These are phyloP conservation scores for Syndactyla subalaris DNA, from an alignment of 2,797 vertebrate genomes.

Conservation along the genomic window DNA sequence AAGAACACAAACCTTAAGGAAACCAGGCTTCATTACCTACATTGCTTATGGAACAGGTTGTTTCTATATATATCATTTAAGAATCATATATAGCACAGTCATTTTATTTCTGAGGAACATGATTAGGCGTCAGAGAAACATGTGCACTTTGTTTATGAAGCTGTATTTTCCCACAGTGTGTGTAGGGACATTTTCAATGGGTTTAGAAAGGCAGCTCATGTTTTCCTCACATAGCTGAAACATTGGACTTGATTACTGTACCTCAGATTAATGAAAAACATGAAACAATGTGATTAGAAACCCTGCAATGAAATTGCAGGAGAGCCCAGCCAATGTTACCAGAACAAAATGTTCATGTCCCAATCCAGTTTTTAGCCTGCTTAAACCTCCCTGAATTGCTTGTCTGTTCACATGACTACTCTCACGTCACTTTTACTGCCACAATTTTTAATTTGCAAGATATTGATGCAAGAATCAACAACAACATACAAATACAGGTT, in stretches of 20 bases:
- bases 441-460: not conserved
- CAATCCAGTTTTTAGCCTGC: not conserved
- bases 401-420: not conserved
- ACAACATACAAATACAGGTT: not conserved
- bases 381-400: not conserved
- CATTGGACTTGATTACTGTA: not conserved
- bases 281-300: not conserved
- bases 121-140: not conserved
- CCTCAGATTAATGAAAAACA: not conserved
- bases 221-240: not conserved
- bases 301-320: not conserved
- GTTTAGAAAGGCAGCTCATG: not conserved
- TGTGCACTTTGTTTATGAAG: not conserved
- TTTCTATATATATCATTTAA: not conserved
- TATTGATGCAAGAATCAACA: not conserved
- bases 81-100: not conserved
- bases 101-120: not conserved
- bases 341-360: not conserved
- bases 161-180: not conserved
- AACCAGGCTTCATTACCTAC: not conserved
- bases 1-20: slow-evolving; percentile 21
- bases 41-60: not conserved
- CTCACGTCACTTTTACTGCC: not conserved
- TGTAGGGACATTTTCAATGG: not conserved
- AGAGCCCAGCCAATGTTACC: not conserved